A percentile compares a stretch with the other conserved stretches of the same genome.
phyloP scores from a whole-genome alignment of 2,888 invertebrate species.

The Acronicta psi region DNA sequence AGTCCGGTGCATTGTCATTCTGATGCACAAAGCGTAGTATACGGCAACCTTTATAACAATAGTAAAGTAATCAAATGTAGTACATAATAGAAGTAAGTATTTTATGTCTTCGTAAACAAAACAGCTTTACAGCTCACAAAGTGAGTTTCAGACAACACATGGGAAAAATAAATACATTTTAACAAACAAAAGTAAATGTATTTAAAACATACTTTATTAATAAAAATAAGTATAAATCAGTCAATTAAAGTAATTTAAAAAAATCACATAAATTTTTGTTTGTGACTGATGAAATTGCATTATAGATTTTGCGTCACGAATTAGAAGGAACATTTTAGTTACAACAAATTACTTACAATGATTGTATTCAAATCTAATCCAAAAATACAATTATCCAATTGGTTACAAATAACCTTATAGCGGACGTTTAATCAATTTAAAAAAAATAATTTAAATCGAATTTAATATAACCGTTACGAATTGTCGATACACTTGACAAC shows the following conservation, averaged over 20 bases:
- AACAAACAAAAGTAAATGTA: no score
- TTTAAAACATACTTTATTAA: no score
- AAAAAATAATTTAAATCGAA: conserved; percentile 13
- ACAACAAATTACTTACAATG: conserved; percentile 21
- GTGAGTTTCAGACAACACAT: neutral
- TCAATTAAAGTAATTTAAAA: no score
- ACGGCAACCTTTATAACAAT: conserved; percentile 12
- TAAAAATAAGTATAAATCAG: no score
- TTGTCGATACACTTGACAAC: conserved; percentile 15
- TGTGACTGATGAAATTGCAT: neutral
- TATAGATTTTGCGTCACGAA: neutral
- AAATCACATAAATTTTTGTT: no score
- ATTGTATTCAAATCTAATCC: conserved; percentile 11
- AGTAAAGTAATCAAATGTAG: conserved; percentile 3
- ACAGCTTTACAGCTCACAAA: neutral
- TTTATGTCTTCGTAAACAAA: conserved; percentile 12
- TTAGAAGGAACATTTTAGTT: neutral
- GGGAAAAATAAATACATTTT: no score
- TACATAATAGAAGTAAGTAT: neutral
- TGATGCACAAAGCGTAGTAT: conserved; percentile 12
- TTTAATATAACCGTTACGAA: conserved; percentile 23
- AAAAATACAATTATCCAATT: conserved; percentile 19
- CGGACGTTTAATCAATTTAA: conserved; percentile 14
- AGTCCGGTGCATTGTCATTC: conserved; percentile 28
- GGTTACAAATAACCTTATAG: conserved; percentile 4